These are phyloP conservation scores for Rhogogaster chlorosoma DNA, from an alignment of 2,888 invertebrate species.

Conservation along the genomic window DNA sequence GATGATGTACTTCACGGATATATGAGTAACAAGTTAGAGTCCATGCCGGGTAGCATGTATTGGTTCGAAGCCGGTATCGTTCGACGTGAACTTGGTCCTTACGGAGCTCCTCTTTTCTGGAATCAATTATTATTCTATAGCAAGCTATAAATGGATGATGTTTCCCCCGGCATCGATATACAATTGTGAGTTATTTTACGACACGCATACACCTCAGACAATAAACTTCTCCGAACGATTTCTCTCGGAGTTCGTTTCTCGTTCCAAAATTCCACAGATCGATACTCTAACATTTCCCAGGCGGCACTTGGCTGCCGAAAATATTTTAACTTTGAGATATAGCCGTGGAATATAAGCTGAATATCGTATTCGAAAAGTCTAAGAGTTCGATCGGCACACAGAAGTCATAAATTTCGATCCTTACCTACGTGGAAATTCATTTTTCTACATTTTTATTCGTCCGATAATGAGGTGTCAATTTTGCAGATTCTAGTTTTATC, in stretches of 20 bases:
- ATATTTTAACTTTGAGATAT: background rate
- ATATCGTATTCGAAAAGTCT: background rate
- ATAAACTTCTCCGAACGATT: background rate
- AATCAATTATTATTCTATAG: slow-evolving; percentile 6
- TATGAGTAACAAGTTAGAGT: background rate
- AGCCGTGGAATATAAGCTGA: background rate
- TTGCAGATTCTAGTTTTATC: too few species aligned
- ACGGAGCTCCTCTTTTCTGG: background rate
- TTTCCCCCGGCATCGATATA: background rate
- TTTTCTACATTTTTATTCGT: background rate
- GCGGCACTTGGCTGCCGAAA: background rate
- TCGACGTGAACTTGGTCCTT: background rate
- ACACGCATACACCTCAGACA: background rate
- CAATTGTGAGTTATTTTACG: background rate
- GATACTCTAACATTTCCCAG: background rate
- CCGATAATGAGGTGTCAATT: background rate
- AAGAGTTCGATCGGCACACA: background rate
- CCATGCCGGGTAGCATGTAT: background rate
- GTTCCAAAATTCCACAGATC: background rate
- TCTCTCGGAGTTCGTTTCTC: background rate
- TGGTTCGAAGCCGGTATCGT: background rate
- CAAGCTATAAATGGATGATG: background rate
- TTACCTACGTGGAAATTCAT: background rate
- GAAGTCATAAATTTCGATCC: background rate
- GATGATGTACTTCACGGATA: background rate